Percentiles rank a stretch among this genome's conserved stretches.
Evolutionary conservation across 2,797 vertebrate species (phyloP).

Genomic region (Okamejei kenojei): DNA sequence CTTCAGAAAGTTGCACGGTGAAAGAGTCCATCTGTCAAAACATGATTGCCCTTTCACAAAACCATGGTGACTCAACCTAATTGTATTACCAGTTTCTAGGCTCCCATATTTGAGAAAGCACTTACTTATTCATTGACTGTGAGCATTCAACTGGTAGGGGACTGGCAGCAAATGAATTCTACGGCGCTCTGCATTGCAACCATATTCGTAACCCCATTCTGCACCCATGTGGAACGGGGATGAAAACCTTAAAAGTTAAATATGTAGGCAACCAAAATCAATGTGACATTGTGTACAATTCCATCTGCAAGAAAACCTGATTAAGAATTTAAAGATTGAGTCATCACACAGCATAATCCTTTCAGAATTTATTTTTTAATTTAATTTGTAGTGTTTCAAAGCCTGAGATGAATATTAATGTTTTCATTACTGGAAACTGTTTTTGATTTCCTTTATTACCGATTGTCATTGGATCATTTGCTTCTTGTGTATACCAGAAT

Average conservation of each 20-base stretch:
- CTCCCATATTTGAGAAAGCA: not conserved
- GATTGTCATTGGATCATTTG: not conserved
- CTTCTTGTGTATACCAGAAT: not conserved
- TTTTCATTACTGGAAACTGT: constrained; percentile 9
- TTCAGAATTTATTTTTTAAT: not conserved
- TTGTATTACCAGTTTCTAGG: too few relatives aligned
- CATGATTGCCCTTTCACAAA: too few relatives aligned
- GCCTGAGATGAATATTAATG: not conserved
- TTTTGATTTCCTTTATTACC: not conserved
- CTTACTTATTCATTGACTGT: not conserved
- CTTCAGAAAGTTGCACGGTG: too few relatives aligned
- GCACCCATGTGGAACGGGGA: not conserved
- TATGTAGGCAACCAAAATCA: constrained; percentile 1
- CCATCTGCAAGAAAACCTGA: not conserved
- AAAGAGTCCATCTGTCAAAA: too few relatives aligned
- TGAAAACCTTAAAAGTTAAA: not conserved
- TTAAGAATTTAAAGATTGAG: constrained; percentile 18
- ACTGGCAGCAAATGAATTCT: not conserved
- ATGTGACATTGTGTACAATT: not conserved
- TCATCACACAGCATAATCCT: not conserved
- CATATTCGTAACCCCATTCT: not conserved
- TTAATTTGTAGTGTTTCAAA: not conserved
- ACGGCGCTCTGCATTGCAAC: not conserved
- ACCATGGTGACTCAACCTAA: too few relatives aligned
- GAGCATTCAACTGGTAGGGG: not conserved